Conservation (phyloP, 2,888 invertebrate species). For the Morpho achilles region DNA sequence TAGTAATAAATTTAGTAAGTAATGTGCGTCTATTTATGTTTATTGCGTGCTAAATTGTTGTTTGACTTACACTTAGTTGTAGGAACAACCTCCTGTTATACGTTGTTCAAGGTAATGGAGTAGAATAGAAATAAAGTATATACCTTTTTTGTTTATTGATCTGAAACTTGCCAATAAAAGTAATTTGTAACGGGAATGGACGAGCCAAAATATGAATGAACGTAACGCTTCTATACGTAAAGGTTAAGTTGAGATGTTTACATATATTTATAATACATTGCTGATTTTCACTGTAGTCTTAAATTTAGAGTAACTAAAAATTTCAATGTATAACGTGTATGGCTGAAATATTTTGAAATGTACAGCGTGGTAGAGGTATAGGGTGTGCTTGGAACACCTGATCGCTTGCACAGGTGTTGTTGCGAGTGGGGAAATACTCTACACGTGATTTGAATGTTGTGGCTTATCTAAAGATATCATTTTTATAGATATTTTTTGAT, state of each 20-base stretch:
- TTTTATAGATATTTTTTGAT: not conserved
- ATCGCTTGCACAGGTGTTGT: slow-evolving; percentile 51
- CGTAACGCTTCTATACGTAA: slow-evolving; percentile 5
- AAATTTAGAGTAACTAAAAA: slow-evolving; percentile 1
- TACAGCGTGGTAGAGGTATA: slow-evolving; percentile 25
- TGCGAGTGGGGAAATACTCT: slow-evolving; percentile 25
- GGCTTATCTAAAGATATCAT: slow-evolving; percentile 36
- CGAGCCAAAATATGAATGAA: slow-evolving; percentile 51
- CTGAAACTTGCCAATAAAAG: slow-evolving; percentile 20
- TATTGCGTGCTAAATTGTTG: too few species aligned
- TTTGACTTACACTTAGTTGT: too few species aligned
- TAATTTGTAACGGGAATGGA: slow-evolving; percentile 39
- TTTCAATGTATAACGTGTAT: slow-evolving; percentile 28
- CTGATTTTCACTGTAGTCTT: not conserved
- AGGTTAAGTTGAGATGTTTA: not conserved
- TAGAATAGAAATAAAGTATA: slow-evolving; percentile 1
- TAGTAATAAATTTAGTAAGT: too few species aligned
- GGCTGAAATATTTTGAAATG: not conserved
- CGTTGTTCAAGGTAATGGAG: not conserved
- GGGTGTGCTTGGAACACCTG: slow-evolving; percentile 47
- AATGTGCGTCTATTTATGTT: too few species aligned
- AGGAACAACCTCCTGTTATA: too few species aligned
- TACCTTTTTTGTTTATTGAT: slow-evolving; percentile 3
- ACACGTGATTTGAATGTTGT: slow-evolving; percentile 31
- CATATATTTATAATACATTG: slow-evolving; percentile 20